These are phyloP conservation scores for Perccottus glenii DNA, from an alignment of 2,113 vertebrate genomes.

Conservation along the genomic window DNA sequence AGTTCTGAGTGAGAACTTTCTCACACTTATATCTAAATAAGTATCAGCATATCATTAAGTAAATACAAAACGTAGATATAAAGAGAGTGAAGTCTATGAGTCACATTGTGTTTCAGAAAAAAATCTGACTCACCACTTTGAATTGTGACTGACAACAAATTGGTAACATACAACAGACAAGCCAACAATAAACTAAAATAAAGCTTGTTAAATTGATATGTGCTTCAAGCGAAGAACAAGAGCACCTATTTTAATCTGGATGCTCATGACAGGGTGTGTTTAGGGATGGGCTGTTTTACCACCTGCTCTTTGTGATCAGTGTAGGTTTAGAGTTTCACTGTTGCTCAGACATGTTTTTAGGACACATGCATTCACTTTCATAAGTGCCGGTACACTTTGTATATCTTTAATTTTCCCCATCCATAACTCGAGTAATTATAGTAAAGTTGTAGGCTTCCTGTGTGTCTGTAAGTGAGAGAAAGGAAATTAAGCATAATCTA, in stretches of 20 bases:
- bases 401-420: slow-evolving; percentile 9
- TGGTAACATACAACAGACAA: slow-evolving; percentile 3
- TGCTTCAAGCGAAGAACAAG: slow-evolving; percentile 2
- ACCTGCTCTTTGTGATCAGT: slow-evolving; percentile 44
- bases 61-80: slow-evolving; percentile 15
- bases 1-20: slow-evolving; percentile 14
- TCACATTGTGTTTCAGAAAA: slow-evolving; percentile 24
- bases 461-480: slow-evolving; percentile 1
- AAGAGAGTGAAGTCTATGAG: slow-evolving; percentile 27
- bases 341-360: slow-evolving; percentile 30
- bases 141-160: slow-evolving; percentile 10
- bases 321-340: slow-evolving; percentile 31
- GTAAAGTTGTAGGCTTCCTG: slow-evolving; percentile 19
- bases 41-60: slow-evolving; percentile 1
- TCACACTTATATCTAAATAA: slow-evolving; percentile 20
- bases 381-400: slow-evolving; percentile 16
- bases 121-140: slow-evolving; percentile 18
- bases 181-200: slow-evolving; percentile 15
- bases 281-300: slow-evolving; percentile 23
- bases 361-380: slow-evolving; percentile 3
- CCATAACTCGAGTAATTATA: slow-evolving; percentile 55
- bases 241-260: slow-evolving; percentile 13
- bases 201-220: slow-evolving; percentile 6
- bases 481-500: slow-evolving; percentile 59
- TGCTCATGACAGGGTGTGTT: neutral